Evolutionary conservation across 1,140 invertebrate genomes (phyloP).

Genomic region (Tetragonula clypearis): DNA sequence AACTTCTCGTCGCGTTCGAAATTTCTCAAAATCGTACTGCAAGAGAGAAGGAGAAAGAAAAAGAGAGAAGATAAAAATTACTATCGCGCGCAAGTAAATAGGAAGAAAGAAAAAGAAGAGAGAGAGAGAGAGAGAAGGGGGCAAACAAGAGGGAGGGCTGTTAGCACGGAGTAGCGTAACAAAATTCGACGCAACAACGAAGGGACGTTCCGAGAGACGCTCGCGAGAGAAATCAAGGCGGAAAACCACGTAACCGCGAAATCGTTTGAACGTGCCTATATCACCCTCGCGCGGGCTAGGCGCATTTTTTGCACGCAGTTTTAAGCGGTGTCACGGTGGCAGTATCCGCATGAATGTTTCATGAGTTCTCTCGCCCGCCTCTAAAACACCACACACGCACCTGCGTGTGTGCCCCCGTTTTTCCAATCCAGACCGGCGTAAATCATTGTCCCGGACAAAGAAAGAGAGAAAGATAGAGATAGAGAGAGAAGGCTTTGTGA

Average conservation of each 20-base stretch:
- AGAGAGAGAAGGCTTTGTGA: not conserved
- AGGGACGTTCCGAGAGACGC: constrained; percentile 36
- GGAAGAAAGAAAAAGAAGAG: not conserved
- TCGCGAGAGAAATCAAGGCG: constrained; percentile 46
- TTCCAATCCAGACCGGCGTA: constrained; percentile 47
- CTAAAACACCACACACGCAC: not conserved
- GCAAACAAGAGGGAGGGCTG: not conserved
- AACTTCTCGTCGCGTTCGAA: too few species aligned
- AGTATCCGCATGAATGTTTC: constrained; percentile 65
- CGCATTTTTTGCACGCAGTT: constrained; percentile 50
- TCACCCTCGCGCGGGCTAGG: constrained; percentile 26
- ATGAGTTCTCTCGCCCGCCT: constrained; percentile 50
- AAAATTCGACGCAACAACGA: constrained; percentile 47
- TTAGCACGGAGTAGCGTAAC: constrained; percentile 3
- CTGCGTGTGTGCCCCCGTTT: constrained; percentile 39
- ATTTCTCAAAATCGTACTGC: too few species aligned
- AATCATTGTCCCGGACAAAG: constrained; percentile 50
- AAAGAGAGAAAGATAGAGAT: not conserved
- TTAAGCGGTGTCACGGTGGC: constrained; percentile 65
- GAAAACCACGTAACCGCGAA: constrained; percentile 56
- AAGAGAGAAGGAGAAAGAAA: not conserved
- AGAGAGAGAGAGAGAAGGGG: too few species aligned
- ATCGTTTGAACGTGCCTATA: constrained; percentile 54
- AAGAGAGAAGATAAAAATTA: not conserved
- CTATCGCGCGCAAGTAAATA: not conserved